Percentiles rank a stretch among this genome's conserved stretches.
These are phyloP conservation scores for Chionis minor DNA, from an alignment of 2,113 vertebrate species.

Conservation along the genomic window DNA sequence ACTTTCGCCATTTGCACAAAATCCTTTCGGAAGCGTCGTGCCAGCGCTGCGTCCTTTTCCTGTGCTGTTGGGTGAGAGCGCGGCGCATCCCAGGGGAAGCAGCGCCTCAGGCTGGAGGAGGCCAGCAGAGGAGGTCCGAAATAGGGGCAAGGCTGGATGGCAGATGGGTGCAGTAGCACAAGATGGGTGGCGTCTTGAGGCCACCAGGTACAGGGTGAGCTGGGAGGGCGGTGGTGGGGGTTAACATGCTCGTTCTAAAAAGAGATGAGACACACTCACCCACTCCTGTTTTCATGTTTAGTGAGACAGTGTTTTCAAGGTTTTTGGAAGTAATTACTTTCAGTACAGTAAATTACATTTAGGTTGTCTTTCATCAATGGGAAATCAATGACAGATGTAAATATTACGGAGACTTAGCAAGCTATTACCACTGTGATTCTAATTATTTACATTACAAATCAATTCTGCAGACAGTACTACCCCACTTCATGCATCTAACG, in stretches of 20 bases:
- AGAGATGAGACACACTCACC: neutral
- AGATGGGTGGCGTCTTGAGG: neutral
- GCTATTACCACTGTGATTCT: neutral
- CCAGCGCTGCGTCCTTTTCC: neutral
- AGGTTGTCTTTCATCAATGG: neutral
- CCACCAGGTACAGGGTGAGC: neutral
- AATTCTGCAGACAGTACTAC: neutral
- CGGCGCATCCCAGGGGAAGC: neutral
- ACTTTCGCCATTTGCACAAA: accelerated
- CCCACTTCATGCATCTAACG: neutral
- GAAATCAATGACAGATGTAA: slow-evolving; percentile 43
- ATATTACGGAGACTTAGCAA: neutral
- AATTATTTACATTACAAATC: neutral
- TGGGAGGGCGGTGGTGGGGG: neutral
- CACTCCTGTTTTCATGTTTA: neutral
- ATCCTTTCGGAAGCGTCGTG: neutral
- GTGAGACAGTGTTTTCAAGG: neutral
- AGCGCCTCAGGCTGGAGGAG: neutral
- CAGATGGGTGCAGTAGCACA: neutral
- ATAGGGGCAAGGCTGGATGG: neutral
- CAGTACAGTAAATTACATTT: neutral
- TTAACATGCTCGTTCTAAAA: neutral
- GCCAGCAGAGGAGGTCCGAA: neutral
- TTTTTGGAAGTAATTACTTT: slow-evolving; percentile 15
- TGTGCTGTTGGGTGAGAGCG: neutral